Evolutionary conservation across 2,888 invertebrate genomes (phyloP), one percentile per base, ranked within the genome.

Genomic region (Trachelus stipa): DNA sequence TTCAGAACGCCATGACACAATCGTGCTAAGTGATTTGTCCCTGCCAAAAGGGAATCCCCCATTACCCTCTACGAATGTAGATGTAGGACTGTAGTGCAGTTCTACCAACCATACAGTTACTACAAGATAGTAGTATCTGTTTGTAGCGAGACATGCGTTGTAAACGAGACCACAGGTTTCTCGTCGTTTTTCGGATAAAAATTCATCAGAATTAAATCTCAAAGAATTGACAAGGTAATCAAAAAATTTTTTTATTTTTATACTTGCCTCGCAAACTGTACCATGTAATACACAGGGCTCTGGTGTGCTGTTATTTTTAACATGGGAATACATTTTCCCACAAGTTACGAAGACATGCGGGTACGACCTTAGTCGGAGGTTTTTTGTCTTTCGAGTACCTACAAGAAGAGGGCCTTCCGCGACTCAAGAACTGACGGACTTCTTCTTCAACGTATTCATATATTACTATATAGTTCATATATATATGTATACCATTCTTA

Each of bases 11-110:
- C 74, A 68, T 35, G 33, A 74, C 35, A 75, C 33, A 75, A 83
- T 82, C 83, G 84, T 80, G 86, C 86, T 87, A 87, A 89, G 89
- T 87, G 89, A 90, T 90, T 89, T 88, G 89, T 90, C 88, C 87
- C 85, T 87, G 90, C 87, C 87, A 88, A 77, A 56, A 68, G 73
- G 75, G 77, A 80, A 77, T 79, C 81, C 68, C 71, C 82, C 83
- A 86, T 87, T 85, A 87, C 84, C 81, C 81, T 74, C 69, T 71
- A 74, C 79, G 83, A 85, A 85, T 85, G 79, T 82, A 82, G 82
- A 87, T 79, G 81, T 81, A 76, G 23, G 23, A 56, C 23, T 56
- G 23, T 56, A 56, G 56, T 56, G 56, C 23, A 56, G 23, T 23
- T 56, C 56, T 56, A 15, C 56, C 56, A 56, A 56, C 23, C 15